Base-by-base conservation (phyloP, 2,888 invertebrate genomes). In the Hecatera dysodea region DNA sequence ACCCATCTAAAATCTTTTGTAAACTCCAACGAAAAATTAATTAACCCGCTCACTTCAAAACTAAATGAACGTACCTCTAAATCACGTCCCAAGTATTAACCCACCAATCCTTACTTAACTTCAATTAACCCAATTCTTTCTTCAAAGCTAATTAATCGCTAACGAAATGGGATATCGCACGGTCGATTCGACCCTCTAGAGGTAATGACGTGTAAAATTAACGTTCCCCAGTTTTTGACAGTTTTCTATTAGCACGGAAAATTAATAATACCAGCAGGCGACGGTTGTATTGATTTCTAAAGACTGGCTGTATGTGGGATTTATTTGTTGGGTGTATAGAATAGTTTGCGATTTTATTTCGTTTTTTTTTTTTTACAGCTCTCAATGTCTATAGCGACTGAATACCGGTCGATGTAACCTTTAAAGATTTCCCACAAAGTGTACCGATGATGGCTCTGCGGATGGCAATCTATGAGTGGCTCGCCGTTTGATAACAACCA, bases 141-240 rank as follows among this genome's bases (percentile, higher is more conserved):
- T 71, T 68, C 75, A 77, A 75, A 81, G 72, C 77, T 81, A 83
- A 83, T 84, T 84, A 84, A 85, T 83, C 70, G 80, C 75, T 70
- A 80, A 69, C 74, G 72, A 55, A 82, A 83, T 83, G 82, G 77
- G 77, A 85, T 85, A 83, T 83, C 60, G 75, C 68, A 74, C 80
- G 78, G 78, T 77, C 82, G 75, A 74, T 69, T 71, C 81, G 77
- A 72, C 75, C 78, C 80, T 71, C 69, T 67, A 63, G 77, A 78
- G 67, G 70, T 84, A 85, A 85, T 84, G 82, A 85, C 72, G 81
- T 82, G 82, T 79, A 82, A 85, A 85, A 85, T 84, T 84, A 85
- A 85, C 80, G 81, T 67, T 79, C 79, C 59, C 67, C 85, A 78
- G 85, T 85, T 85, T 85, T 85, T 85, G 85, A 85, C 85, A 84